Evolutionary conservation across 2,888 invertebrate species (phyloP), one percentile per base, ranked within the genome.

Genomic region (Cataglyphis cursor): DNA sequence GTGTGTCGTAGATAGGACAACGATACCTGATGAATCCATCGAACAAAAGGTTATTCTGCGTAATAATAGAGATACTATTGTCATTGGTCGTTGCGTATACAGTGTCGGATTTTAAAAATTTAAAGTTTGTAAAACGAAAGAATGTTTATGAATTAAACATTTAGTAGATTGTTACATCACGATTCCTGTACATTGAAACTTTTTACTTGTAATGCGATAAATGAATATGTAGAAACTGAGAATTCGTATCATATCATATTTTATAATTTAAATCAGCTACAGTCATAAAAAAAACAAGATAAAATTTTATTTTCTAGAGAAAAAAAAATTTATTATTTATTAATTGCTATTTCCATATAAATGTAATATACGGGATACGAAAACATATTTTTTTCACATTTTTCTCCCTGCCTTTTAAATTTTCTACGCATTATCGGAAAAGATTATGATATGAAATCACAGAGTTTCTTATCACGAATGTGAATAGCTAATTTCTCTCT

Each of bases 61-160:
- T 9, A 24, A 38, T 21, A 44, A n/a, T 24, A n/a, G 28, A 44
- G 5, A 48, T 54, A 70, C 1, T 44, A 72, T 59, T 73, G 35
- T 59, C 21, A 8, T 21, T 21, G 21, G 15, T 70, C 15, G 12
- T 57, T 10, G 57, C 10, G 24, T 2, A 54, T 54, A 70, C 9
- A 54, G 21, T 5, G 15, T 51, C 12, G 4, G 4, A 21, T 54
- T 51, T 35, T 5, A 3, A 51, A 21, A 5, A 24, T 44, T 31
- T 54, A 35, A 54, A 70, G 31, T 31, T 31, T 31, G 9, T 21
- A 10, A 68, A 18, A 48, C 3, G 0, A 57, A 10, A 57, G 21
- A 57, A 21, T 21, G 21, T 21, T n/a, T 21, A 38, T 18, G 18
- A 35, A 70, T 70, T 72, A 54, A 59, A 54, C 18, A 57, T 72